A percentile compares a stretch with the other conserved stretches of the same genome.
phyloP scores from a whole-genome alignment of 2,797 vertebrate species.

The Tragelaphus oryx region DNA sequence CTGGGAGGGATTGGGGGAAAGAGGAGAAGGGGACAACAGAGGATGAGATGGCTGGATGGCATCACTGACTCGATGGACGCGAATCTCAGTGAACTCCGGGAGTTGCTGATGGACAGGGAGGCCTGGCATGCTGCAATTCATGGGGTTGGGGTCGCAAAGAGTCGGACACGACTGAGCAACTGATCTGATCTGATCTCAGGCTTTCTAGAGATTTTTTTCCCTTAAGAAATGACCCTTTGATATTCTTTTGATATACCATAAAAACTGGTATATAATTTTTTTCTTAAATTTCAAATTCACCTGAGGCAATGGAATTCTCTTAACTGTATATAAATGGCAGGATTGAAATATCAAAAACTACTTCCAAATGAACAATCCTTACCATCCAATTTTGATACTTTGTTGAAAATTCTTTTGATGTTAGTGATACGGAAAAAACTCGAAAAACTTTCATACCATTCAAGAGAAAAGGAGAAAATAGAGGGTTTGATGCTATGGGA shows the following conservation, averaged over 20 bases:
- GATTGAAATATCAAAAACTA: neutral
- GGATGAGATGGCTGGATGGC: no score
- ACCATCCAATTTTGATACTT: neutral
- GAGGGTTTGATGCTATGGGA: neutral
- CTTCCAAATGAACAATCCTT: neutral
- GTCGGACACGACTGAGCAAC: no score
- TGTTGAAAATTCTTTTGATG: constrained; percentile 43
- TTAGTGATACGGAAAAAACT: neutral
- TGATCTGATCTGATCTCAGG: neutral
- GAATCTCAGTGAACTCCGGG: no score
- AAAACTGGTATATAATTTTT: constrained; percentile 2
- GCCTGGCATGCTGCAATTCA: no score
- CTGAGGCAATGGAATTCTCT: neutral
- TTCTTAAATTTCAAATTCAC: constrained; percentile 32
- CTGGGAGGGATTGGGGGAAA: no score
- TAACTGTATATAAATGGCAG: neutral
- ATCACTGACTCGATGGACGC: no score
- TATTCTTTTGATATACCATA: neutral
- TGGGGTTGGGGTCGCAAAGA: no score
- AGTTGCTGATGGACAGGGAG: no score
- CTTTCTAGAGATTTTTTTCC: neutral
- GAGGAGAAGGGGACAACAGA: no score
- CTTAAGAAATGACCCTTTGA: neutral
- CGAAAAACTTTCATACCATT: constrained; percentile 21
- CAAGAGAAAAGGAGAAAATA: constrained; percentile 1